phyloP scores from a whole-genome alignment of 1,140 invertebrate genomes.

The Pseudachorutes palmiensis region DNA sequence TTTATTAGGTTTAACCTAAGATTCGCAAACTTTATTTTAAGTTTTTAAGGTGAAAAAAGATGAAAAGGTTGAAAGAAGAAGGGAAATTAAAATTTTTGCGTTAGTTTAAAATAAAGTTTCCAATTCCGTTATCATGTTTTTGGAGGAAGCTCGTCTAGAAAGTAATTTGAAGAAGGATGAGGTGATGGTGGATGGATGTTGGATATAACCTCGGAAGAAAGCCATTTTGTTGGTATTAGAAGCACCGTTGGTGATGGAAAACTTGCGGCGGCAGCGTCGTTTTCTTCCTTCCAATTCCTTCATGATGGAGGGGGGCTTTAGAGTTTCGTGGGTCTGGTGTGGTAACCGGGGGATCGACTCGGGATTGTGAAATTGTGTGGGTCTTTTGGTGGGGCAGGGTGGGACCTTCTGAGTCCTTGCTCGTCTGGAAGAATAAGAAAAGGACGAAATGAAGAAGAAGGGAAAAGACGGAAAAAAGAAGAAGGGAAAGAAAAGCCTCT shows the following conservation, averaged over 20 bases:
- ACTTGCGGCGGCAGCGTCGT: not conserved
- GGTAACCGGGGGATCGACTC: too few species aligned
- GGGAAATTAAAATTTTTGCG: not conserved
- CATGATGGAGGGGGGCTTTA: not conserved
- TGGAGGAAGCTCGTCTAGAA: not conserved
- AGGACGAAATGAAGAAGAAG: conserved; percentile 14
- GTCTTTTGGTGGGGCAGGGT: not conserved
- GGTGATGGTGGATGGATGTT: not conserved
- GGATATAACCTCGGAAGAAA: not conserved
- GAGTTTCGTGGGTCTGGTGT: not conserved
- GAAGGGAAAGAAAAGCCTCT: conserved; percentile 29
- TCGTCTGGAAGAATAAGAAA: conserved; percentile 4
- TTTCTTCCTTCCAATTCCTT: not conserved
- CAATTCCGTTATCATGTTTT: not conserved
- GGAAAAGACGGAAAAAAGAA: conserved; percentile 18
- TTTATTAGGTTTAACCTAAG: too few species aligned
- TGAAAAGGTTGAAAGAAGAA: not conserved
- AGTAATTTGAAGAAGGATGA: not conserved
- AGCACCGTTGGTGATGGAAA: not conserved
- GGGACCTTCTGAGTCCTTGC: not conserved
- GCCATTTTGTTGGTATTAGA: conserved; percentile 8
- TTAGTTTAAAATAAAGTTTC: not conserved
- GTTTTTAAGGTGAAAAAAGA: not conserved
- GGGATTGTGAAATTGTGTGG: too few species aligned
- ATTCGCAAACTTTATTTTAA: not conserved